These are phyloP conservation scores for Brotogeris chrysoptera DNA, from an alignment of 2,797 vertebrate genomes.

Conservation along the genomic window DNA sequence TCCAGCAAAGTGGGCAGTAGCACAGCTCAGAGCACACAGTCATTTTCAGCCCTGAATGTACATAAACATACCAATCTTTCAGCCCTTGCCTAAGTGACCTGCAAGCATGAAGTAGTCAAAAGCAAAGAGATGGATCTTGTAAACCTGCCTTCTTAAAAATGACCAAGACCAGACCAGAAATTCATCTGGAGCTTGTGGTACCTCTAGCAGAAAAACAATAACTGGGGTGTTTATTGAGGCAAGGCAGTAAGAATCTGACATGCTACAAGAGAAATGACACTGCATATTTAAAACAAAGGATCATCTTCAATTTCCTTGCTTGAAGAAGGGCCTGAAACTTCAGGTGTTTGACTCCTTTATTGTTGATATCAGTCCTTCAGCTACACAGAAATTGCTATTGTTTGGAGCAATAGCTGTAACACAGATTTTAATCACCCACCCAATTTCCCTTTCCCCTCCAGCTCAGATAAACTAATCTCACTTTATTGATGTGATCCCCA, in stretches of 20 bases:
- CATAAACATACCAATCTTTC: not conserved
- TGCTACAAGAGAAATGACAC: not conserved
- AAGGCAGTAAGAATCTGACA: not conserved
- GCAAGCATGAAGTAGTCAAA: not conserved
- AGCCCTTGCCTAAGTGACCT: not conserved
- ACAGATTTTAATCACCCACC: not conserved
- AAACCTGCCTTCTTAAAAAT: not conserved
- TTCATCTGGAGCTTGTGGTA: not conserved
- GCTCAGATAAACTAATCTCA: not conserved
- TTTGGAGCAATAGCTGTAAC: not conserved
- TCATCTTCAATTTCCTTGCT: not conserved
- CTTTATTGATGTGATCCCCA: not conserved
- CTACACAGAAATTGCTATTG: not conserved
- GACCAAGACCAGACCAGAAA: fast-evolving
- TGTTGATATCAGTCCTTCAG: not conserved
- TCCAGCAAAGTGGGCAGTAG: not conserved
- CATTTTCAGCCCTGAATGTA: not conserved
- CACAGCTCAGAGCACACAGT: not conserved
- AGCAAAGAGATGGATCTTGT: not conserved
- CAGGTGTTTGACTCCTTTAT: not conserved
- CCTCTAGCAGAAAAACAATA: not conserved
- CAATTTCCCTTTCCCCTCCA: not conserved
- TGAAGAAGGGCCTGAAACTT: not conserved
- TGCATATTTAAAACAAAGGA: not conserved
- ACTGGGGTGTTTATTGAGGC: not conserved